Evolutionary conservation across 2,797 vertebrate species (phyloP).

Genomic region (Smutsia gigantea): DNA sequence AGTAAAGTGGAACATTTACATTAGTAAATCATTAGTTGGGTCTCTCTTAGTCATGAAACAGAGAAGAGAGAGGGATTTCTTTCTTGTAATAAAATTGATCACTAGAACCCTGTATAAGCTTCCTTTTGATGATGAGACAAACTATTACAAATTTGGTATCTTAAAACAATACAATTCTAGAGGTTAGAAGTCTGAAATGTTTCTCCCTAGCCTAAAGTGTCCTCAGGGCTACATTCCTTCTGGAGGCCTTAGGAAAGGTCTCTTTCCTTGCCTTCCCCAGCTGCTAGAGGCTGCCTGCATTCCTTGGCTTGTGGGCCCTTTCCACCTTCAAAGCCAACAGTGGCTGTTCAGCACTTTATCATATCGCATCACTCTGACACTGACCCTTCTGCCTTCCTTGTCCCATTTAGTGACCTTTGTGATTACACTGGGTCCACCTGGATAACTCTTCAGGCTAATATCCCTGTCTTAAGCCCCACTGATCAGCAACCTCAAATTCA

Average conservation of each 20-base stretch:
- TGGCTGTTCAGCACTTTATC: neutral
- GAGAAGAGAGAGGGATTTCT: neutral
- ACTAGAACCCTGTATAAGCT: neutral
- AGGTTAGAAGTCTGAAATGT: neutral
- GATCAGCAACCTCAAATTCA: neutral
- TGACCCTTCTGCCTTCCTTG: neutral
- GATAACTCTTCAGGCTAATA: neutral
- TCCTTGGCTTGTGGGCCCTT: neutral
- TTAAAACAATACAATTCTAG: neutral
- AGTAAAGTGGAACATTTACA: neutral
- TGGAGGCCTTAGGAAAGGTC: neutral
- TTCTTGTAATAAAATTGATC: neutral
- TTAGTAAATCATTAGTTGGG: neutral
- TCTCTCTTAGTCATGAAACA: neutral
- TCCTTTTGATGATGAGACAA: neutral
- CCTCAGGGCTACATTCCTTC: neutral
- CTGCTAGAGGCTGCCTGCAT: neutral
- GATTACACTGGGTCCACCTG: neutral
- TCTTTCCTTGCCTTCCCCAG: neutral
- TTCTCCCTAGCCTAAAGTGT: neutral
- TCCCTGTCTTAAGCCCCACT: neutral
- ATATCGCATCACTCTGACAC: neutral
- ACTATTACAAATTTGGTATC: neutral
- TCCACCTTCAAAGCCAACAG: neutral
- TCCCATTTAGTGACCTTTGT: neutral